Evolutionary conservation across 2,113 vertebrate species (phyloP).

Genomic region (Cyrtonyx montezumae): DNA sequence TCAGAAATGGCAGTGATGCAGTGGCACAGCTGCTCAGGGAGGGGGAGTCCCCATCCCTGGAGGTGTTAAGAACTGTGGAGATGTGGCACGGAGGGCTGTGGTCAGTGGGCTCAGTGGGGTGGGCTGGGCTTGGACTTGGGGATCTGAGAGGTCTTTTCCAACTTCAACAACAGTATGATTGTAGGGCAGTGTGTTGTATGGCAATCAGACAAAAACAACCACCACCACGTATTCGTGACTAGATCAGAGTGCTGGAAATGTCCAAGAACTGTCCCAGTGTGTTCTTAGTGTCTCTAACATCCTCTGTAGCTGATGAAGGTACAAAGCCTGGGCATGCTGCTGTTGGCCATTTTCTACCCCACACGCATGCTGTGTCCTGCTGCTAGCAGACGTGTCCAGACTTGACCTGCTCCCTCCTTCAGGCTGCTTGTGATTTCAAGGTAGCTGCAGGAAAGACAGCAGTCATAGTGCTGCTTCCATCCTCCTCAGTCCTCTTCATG

Average conservation of each 20-base stretch:
- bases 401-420: neutral
- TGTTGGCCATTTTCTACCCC: neutral
- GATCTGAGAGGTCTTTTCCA: too few species aligned
- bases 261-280: neutral
- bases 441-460: neutral
- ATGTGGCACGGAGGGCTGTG: too few species aligned
- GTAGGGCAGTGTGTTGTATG: neutral
- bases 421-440: neutral
- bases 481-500: neutral
- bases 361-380: neutral
- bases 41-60: too few species aligned
- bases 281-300: neutral
- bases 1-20: too few species aligned
- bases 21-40: too few species aligned
- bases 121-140: too few species aligned
- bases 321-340: neutral
- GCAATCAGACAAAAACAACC: neutral
- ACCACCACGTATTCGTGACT: rapidly evolving
- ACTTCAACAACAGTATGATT: too few species aligned
- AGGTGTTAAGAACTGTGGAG: too few species aligned
- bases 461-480: neutral
- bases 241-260: neutral
- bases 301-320: neutral
- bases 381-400: neutral
- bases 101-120: too few species aligned